These are phyloP conservation scores for Alviniconcha strummeri DNA, from an alignment of 2,888 invertebrate genomes.

Conservation along the genomic window DNA sequence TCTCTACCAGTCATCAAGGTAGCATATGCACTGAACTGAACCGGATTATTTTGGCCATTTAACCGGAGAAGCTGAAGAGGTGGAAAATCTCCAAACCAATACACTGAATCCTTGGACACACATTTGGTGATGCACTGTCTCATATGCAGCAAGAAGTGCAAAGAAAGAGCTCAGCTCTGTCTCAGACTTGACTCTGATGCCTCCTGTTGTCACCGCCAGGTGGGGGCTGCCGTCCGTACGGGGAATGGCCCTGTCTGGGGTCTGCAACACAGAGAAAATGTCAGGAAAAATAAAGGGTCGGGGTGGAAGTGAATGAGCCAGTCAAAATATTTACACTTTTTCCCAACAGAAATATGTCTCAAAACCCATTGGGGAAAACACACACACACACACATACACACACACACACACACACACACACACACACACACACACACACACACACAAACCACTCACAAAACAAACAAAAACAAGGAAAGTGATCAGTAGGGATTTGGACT, in stretches of 20 bases:
- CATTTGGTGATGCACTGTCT: no score
- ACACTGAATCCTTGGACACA: no score
- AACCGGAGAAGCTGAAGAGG: no score
- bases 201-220: constrained; percentile 44
- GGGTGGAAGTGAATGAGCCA: no score
- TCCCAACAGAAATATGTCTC: neutral
- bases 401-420: neutral
- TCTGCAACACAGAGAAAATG: constrained; percentile 1
- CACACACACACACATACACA: neutral
- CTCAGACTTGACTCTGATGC: constrained; percentile 62
- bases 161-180: neutral
- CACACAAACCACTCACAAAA: neutral
- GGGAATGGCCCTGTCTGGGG: constrained; percentile 43
- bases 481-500: no score
- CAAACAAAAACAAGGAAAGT: neutral
- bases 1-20: no score
- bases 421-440: neutral
- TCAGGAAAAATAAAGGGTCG: no score
- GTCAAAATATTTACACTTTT: neutral
- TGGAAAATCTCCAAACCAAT: no score
- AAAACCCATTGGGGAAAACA: neutral
- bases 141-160: no score
- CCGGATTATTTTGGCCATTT: no score
- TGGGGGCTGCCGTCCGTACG: constrained; percentile 46
- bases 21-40: no score